Conservation (phyloP, 2,797 vertebrate species). For the Sebastes itinus region DNA sequence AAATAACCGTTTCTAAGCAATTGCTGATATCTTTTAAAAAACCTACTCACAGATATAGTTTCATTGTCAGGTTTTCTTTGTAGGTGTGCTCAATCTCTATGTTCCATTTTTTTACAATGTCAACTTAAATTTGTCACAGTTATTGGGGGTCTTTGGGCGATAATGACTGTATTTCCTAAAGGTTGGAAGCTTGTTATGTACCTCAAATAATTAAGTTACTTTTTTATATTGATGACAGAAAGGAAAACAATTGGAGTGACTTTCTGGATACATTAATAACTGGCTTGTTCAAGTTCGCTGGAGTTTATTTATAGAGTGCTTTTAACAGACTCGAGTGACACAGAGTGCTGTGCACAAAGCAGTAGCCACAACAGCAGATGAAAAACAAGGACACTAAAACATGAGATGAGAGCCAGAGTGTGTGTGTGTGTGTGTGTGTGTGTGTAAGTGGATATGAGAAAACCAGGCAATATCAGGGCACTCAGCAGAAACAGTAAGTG, state of each 20-base stretch:
- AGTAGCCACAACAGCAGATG: background rate
- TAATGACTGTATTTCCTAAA: background rate
- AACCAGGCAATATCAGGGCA: background rate
- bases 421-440: background rate
- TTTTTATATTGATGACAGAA: background rate
- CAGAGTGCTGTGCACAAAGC: conserved; percentile 10
- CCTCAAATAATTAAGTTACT: background rate
- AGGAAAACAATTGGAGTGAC: background rate
- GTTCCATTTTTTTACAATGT: background rate
- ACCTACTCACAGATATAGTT: background rate
- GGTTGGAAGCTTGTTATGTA: background rate
- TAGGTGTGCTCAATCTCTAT: background rate
- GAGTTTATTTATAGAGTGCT: conserved; percentile 3
- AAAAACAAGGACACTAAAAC: conserved; percentile 23
- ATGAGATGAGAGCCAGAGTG: conserved; percentile 3
- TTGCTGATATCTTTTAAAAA: background rate
- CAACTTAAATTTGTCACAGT: background rate
- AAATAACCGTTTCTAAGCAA: background rate
- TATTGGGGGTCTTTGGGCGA: rapidly evolving
- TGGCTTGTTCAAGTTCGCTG: background rate
- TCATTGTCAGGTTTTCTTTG: background rate
- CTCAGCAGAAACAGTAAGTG: conserved; percentile 9
- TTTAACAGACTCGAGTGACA: conserved; percentile 16
- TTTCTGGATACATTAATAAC: background rate
- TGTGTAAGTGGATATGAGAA: conserved; percentile 9